Conservation (phyloP, 2,113 vertebrate species). For the Lichenostomus cassidix region DNA sequence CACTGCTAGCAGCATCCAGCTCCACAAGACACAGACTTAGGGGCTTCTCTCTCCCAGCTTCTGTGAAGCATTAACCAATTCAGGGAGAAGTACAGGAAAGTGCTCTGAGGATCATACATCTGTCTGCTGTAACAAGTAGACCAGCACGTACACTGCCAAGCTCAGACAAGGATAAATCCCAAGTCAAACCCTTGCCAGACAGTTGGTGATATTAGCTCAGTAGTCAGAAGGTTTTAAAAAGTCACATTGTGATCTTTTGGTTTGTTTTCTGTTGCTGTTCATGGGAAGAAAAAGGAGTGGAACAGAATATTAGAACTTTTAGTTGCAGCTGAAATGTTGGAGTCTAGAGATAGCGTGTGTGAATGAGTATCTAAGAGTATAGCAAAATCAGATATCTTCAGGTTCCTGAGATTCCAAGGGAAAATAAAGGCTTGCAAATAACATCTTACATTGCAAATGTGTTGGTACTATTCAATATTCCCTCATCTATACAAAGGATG, state of each 20-base stretch:
- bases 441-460: background rate
- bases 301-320: background rate
- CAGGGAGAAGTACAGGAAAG: background rate
- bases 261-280: background rate
- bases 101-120: background rate
- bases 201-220: background rate
- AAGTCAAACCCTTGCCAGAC: background rate
- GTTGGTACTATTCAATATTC: background rate
- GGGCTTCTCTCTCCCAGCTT: background rate
- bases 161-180: slow-evolving; percentile 2
- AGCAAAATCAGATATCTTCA: background rate
- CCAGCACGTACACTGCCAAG: background rate
- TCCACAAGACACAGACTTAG: background rate
- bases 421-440: background rate
- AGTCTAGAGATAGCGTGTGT: background rate
- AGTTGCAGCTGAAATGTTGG: background rate
- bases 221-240: background rate
- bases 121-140: background rate
- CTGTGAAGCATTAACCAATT: background rate
- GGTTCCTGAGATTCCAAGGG: background rate
- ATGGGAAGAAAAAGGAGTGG: background rate
- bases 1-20: background rate
- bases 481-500: background rate
- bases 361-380: background rate
- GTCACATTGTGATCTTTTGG: background rate